phyloP scores from a whole-genome alignment of 2,888 invertebrate species.

The Aporophyla lueneburgensis region DNA sequence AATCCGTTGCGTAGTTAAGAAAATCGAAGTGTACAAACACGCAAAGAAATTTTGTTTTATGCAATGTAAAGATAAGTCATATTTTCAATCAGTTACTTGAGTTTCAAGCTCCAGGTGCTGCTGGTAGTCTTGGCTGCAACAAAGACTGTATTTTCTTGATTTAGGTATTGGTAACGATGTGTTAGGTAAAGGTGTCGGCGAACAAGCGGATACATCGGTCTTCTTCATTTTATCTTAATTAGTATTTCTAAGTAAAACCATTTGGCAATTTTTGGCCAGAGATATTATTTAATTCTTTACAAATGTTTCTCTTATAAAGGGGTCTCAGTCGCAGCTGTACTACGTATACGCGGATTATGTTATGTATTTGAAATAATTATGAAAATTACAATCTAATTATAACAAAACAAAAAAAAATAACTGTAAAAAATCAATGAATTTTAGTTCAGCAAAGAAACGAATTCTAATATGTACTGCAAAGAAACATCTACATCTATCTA shows the following conservation, averaged over 20 bases:
- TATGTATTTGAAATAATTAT: not conserved
- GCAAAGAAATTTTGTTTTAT: no score
- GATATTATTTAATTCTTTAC: not conserved
- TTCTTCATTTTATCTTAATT: not conserved
- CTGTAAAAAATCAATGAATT: no score
- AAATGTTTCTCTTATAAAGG: not conserved
- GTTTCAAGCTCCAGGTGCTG: not conserved
- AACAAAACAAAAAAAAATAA: no score
- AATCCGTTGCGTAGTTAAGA: no score
- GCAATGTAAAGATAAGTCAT: no score
- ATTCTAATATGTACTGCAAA: no score
- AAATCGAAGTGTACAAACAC: no score
- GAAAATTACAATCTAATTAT: not conserved
- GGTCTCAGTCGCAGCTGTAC: no score
- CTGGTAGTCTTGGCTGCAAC: not conserved
- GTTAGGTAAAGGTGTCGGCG: no score
- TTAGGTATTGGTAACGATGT: not conserved
- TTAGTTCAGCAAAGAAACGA: no score
- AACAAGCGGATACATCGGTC: no score
- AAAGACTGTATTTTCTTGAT: not conserved
- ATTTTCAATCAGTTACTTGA: not conserved
- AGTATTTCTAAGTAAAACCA: not conserved
- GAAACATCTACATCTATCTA: no score
- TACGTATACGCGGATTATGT: not conserved
- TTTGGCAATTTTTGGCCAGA: not conserved